Evolutionary conservation across 2,888 invertebrate species (phyloP), one percentile per base, ranked within the genome.

Genomic region (Alsophila aescularia): DNA sequence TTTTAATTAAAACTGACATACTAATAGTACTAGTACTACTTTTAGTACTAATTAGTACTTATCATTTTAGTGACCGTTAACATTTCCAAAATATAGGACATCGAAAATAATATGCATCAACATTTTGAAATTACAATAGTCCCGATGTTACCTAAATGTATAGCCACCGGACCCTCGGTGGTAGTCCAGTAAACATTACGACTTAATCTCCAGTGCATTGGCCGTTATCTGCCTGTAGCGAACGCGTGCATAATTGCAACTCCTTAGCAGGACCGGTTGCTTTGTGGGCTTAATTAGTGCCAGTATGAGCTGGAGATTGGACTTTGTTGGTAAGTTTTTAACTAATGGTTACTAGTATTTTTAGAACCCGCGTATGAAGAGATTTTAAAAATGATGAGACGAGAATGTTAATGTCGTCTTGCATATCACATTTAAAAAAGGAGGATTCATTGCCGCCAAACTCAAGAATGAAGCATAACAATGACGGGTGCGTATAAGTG

Each of bases 181-280:
- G 78, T 75, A 77, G 77, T 74, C 74, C 75, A 66, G 75, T 75
- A 70, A 80, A 75, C 78, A 81, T 83, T 82, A 85, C 80, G 77
- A 78, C 81, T 81, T 86, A 87, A 86, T 87, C 87, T 83, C 67
- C 59, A 66, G 72, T 79, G 80, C 83, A 86, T 85, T 83, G 77
- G 77, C 76, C 72, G 79, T 77, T 85, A 82, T 81, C 82, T 79
- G 69, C 71, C 70, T 68, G 67, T 69, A 64, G 71, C 75, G 77
- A 62, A 62, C 75, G 69, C 69, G 66, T 69, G 72, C 75, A 77
- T 78, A 76, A 80, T 80, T 77, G 77, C 73, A 69, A 68, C 71
- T 77, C 75, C 73, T 70, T 64, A 52, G 37, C 43, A 49, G 16
- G 47, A 62, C 60, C 55, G 62, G 60, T 52, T 44, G 52, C 66